Evolutionary conservation across 1,140 invertebrate genomes (phyloP).

Genomic region (Hypothenemus hampei): DNA sequence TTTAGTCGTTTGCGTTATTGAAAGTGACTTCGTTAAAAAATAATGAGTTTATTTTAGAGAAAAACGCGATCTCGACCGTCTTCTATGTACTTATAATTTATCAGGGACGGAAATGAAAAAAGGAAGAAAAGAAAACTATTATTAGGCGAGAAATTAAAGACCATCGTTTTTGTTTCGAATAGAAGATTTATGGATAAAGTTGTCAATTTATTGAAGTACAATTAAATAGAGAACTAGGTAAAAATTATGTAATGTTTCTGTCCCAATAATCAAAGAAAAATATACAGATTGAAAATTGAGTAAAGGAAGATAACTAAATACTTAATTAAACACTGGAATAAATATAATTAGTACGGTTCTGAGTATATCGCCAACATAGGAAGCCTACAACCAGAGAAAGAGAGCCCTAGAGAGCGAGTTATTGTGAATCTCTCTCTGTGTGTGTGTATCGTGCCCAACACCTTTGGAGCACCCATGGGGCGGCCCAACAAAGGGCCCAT

Average conservation of each 20-base stretch:
- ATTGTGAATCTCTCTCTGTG: background rate
- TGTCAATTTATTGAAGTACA: background rate
- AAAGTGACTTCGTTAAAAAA: conserved; percentile 9
- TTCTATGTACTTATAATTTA: conserved; percentile 6
- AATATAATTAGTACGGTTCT: conserved; percentile 3
- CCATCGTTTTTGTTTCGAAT: background rate
- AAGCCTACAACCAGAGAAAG: conserved; percentile 15
- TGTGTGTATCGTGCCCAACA: conserved; percentile 17
- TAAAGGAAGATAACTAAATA: background rate
- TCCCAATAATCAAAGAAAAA: background rate
- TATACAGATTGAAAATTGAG: background rate
- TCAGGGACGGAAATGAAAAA: background rate
- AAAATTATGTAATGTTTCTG: background rate
- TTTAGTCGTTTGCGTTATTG: conserved; percentile 5
- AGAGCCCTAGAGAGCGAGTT: no score
- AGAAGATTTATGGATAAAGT: background rate
- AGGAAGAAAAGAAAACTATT: background rate
- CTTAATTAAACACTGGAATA: background rate
- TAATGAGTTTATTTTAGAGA: conserved; percentile 7
- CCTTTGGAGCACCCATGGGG: conserved; percentile 18
- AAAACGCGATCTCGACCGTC: background rate
- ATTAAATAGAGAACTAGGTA: background rate
- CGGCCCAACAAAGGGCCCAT: conserved; percentile 19
- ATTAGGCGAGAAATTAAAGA: background rate
- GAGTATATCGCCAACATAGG: conserved; percentile 2